Conservation (phyloP, 2,113 vertebrate genomes). For the Gnathonemus longibarbis region DNA sequence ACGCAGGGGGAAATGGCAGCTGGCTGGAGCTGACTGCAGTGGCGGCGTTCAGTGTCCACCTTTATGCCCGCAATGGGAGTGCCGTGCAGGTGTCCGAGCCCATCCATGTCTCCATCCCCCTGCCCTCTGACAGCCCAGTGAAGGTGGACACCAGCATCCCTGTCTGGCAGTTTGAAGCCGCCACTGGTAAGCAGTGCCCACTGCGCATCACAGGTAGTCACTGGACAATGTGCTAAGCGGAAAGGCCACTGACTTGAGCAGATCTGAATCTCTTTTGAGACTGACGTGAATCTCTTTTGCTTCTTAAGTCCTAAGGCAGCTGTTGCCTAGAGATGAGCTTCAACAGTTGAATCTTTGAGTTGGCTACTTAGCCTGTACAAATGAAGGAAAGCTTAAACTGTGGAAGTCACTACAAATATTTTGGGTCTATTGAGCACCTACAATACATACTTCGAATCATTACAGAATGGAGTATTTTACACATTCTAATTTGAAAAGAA, state of each 20-base stretch:
- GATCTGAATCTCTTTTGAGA: neutral
- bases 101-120: slow-evolving; percentile 62
- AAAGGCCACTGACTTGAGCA: neutral
- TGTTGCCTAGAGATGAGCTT: neutral
- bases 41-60: slow-evolving; percentile 62
- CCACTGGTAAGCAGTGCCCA: slow-evolving; percentile 51
- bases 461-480: neutral
- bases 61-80: slow-evolving; percentile 62
- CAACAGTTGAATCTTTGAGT: neutral
- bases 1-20: slow-evolving; percentile 49
- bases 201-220: neutral
- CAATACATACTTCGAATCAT: neutral
- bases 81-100: slow-evolving; percentile 60
- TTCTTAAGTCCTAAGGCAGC: neutral
- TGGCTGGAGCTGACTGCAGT: slow-evolving; percentile 67
- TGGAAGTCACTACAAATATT: neutral
- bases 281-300: neutral
- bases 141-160: slow-evolving; percentile 57
- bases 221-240: neutral
- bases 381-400: neutral
- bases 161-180: slow-evolving; percentile 68
- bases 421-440: neutral
- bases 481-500: neutral
- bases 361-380: neutral
- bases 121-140: slow-evolving; percentile 54